Evolutionary conservation across 2,888 invertebrate genomes (phyloP), one percentile per base, ranked within the genome.

Genomic region (Pardosa pseudoannulata): DNA sequence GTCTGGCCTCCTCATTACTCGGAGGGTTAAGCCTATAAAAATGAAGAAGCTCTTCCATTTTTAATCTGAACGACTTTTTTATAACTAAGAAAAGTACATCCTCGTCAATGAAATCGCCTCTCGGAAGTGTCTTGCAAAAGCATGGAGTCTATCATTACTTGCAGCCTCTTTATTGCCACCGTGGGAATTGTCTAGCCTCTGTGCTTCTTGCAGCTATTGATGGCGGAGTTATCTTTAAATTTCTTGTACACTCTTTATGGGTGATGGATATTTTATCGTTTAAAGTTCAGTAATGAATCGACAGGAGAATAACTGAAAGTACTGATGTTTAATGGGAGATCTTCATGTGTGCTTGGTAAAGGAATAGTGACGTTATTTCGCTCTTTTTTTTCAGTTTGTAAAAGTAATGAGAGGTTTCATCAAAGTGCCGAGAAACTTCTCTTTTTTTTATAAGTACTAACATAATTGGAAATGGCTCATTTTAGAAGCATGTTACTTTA

Each of bases 191-290:
- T 5, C 5, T 7, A 46, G 9, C 41, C n/a, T n/a, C 16, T 46
- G 13, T 5, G 41, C 41, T 6, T 5, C 23, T 56, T 56, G 23
- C 5, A 3, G 23, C 56, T 16, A 56, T 23, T 16, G 56, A 56
- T 56, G 56, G 23, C 1, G 23, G 23, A 56, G 19, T 3, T 3
- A 23, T 6, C 23, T 56, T 56, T 56, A 56, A 56, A 11, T 56
- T 56, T 19, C 56, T 23, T 56, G 56, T 23, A 56, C 23, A 56
- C 1, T 23, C 11, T 23, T 46, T 23, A 23, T 23, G 56, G 56
- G 19, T 6, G 56, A 23, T 56, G 56, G 23, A 56, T 46, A 56
- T 56, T 56, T 56, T 56, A 56, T 56, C 2, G 56, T n/a, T 56
- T 56, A 6, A 56, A 56, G 23, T 2, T 23, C 11, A 1, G 56